Evolutionary conservation across 2,888 invertebrate species (phyloP).

Genomic region (Melipona bicolor): DNA sequence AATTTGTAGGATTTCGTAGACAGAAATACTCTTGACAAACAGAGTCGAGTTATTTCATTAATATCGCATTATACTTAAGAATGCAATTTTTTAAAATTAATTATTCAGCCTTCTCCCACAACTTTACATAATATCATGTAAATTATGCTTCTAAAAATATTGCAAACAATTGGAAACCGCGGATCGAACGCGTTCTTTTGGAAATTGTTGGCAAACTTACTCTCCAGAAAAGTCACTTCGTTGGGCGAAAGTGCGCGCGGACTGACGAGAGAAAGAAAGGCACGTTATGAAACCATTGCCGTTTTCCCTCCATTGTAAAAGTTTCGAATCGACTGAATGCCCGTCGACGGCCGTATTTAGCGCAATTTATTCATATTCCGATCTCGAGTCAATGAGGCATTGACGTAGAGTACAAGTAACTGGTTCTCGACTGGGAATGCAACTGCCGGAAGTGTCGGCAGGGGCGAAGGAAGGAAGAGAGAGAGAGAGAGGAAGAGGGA

Average conservation of each 20-base stretch:
- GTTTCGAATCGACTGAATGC: slow-evolving; percentile 7
- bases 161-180: too few relatives aligned
- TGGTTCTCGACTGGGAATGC: slow-evolving; percentile 48
- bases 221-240: background rate
- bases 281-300: background rate
- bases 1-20: too few relatives aligned
- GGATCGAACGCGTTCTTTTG: too few relatives aligned
- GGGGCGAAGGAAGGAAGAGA: background rate
- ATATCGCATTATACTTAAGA: too few relatives aligned
- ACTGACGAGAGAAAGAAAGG: background rate
- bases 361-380: slow-evolving; percentile 46
- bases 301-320: background rate
- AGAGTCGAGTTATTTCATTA: too few relatives aligned
- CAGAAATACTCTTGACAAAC: too few relatives aligned
- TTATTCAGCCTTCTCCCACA: too few relatives aligned
- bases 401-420: slow-evolving; percentile 49
- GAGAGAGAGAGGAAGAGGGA: too few relatives aligned
- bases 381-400: slow-evolving; percentile 30
- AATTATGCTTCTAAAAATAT: too few relatives aligned
- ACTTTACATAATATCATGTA: too few relatives aligned
- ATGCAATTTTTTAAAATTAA: too few relatives aligned
- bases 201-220: too few relatives aligned
- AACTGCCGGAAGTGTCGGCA: slow-evolving; percentile 69
- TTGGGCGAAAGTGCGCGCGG: background rate
- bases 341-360: slow-evolving; percentile 16